Conservation (phyloP, 2,888 invertebrate genomes). For the Lasioglossum oenotherae region DNA sequence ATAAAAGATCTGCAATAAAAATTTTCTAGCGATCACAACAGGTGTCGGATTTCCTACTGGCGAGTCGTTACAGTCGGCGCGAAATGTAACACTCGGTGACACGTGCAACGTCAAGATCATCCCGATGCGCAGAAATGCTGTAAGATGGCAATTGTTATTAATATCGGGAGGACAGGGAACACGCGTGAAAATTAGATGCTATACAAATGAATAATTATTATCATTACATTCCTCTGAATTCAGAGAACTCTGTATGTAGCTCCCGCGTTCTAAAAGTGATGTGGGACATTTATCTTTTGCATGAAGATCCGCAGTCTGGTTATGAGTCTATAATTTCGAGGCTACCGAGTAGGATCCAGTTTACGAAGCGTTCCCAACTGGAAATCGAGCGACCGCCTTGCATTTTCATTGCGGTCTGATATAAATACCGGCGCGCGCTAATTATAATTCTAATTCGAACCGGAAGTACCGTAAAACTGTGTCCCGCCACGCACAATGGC, state of each 20-base stretch:
- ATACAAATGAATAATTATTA: not conserved
- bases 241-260: not conserved
- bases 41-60: not conserved
- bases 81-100: not conserved
- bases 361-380: constrained; percentile 1
- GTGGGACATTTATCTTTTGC: not conserved
- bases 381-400: constrained; percentile 1
- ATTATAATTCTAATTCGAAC: constrained; percentile 9
- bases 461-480: constrained; percentile 11
- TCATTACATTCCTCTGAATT: not conserved
- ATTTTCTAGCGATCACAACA: not conserved
- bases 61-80: not conserved
- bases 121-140: not conserved
- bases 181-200: too few relatives aligned
- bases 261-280: not conserved
- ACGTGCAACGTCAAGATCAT: not conserved
- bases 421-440: constrained; percentile 8
- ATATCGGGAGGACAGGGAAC: too few relatives aligned
- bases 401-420: constrained; percentile 5
- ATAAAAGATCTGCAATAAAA: not conserved
- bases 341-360: not conserved
- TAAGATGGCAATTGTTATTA: not conserved
- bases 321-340: constrained; percentile 5
- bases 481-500: constrained; percentile 12
- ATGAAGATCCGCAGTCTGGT: not conserved